Conservation (phyloP, 2,797 vertebrate species). For the Poliocrania exsul region DNA sequence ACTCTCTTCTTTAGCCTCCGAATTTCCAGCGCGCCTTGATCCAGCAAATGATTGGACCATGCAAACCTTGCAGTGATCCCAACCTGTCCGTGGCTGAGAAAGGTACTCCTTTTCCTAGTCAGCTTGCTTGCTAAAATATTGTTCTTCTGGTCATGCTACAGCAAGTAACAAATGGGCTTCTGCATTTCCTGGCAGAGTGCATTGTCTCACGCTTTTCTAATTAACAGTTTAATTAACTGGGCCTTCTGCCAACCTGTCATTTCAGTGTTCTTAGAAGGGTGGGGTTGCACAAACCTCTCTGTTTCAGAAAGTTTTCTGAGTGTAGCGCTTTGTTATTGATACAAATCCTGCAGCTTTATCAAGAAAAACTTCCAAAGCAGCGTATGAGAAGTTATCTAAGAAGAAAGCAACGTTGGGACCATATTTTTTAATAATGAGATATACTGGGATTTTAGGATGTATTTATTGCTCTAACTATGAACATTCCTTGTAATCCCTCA, state of each 20-base stretch:
- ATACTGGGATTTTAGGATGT: not conserved
- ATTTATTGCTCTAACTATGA: not conserved
- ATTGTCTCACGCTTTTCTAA: constrained; percentile 21
- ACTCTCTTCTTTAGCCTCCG: constrained; percentile 83
- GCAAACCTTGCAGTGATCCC: constrained; percentile 96
- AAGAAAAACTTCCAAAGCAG: not conserved
- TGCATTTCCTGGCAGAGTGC: not conserved
- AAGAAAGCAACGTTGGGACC: not conserved
- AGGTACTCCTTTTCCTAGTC: constrained; percentile 78
- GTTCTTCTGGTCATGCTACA: not conserved
- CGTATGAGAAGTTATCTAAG: not conserved
- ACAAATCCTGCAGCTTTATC: not conserved
- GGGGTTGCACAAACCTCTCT: not conserved
- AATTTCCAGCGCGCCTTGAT: constrained; percentile 97
- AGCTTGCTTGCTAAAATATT: not conserved
- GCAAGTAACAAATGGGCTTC: constrained; percentile 9
- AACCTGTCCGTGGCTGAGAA: constrained; percentile 95
- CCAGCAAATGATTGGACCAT: constrained; percentile 95
- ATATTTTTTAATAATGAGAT: not conserved
- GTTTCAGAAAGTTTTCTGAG: not conserved
- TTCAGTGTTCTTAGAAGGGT: not conserved
- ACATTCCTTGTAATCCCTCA: not conserved
- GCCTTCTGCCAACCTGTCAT: constrained; percentile 23
- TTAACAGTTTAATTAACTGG: constrained; percentile 43
- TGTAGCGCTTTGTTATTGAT: not conserved